Evolutionary conservation across 2,797 vertebrate species (phyloP).

Genomic region (Amniataba percoides): DNA sequence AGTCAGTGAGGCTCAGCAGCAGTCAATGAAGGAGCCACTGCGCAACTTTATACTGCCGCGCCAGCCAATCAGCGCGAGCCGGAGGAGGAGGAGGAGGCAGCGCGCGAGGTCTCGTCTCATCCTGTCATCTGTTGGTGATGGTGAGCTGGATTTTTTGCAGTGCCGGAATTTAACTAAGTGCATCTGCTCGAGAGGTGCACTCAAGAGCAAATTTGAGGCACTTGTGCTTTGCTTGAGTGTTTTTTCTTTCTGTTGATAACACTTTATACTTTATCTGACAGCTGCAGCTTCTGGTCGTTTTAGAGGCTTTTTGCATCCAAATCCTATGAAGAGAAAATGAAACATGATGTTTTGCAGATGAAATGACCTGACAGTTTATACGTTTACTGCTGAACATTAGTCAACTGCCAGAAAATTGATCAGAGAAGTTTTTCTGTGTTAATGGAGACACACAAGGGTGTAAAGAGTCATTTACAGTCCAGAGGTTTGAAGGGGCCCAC

Average conservation of each 20-base stretch:
- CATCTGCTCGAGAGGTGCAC: background rate
- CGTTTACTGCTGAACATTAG: background rate
- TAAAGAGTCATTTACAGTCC: too few relatives aligned
- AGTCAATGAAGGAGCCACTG: conserved; percentile 64
- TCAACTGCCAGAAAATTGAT: background rate
- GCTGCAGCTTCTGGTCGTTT: background rate
- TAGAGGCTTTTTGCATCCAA: background rate
- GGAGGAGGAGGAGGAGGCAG: conserved; percentile 13
- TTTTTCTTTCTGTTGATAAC: background rate
- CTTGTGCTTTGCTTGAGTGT: background rate
- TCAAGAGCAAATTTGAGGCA: background rate
- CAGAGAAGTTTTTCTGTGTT: too few relatives aligned
- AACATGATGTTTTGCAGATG: background rate
- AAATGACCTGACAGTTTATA: background rate
- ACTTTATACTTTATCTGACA: background rate
- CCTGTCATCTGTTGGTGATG: background rate
- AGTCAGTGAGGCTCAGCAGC: conserved; percentile 30
- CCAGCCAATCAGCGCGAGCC: conserved; percentile 80
- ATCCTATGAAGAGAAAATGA: background rate
- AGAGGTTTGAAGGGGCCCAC: too few relatives aligned
- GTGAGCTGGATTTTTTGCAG: background rate
- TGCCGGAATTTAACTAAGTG: background rate
- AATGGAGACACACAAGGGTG: too few relatives aligned
- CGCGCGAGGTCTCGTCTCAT: conserved; percentile 18
- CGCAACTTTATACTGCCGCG: conserved; percentile 82